Evolutionary conservation across 1,140 invertebrate species (phyloP), one percentile per base, ranked within the genome.

Genomic region (Scaptomyza hsui): DNA sequence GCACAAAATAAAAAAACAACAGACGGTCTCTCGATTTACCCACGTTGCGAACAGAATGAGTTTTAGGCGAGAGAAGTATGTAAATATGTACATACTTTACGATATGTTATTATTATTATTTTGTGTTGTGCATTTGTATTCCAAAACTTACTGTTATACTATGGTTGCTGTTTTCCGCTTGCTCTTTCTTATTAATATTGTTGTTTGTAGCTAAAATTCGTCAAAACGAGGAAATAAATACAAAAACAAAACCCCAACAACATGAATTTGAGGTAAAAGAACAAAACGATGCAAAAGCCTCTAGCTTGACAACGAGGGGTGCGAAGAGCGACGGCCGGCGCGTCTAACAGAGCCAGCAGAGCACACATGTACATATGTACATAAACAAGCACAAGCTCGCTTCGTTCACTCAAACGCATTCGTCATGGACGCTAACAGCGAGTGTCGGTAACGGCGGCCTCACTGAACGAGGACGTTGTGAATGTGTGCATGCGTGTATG

Each of bases 371-470:
- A 72, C 39, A 39, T 26, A 42, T 3, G 41, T 26, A 75, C 13
- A 71, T 47, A 37, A n/a, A 56, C 37, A 53, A n/a, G n/a, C 42
- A 62, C 24, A 39, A 19, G 52, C 18, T 16, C 52, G 48, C 53
- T 48, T 19, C 49, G 64, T 68, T 72, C 68, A 72, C 75, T 78
- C 75, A 78, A 74, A 78, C 75, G 62, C 55, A 81, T 81, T 72
- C 72, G 78, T 77, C 75, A 81, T 81, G 78, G 69, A 72, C 63
- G 78, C 67, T 64, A 78, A 64, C 70, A 78, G 72, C 69, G 62
- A 72, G 51, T 67, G 41, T 26, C 60, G 56, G 49, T 57, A 53
- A 21, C 74, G 52, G 68, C 75, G 57, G 65, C 62, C 61, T 57
- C 75, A 80, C 37, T 69, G 72, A 67, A 77, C 74, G 64, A 70